Base-by-base conservation (phyloP, 2,797 vertebrate species). In the Lemur catta region DNA sequence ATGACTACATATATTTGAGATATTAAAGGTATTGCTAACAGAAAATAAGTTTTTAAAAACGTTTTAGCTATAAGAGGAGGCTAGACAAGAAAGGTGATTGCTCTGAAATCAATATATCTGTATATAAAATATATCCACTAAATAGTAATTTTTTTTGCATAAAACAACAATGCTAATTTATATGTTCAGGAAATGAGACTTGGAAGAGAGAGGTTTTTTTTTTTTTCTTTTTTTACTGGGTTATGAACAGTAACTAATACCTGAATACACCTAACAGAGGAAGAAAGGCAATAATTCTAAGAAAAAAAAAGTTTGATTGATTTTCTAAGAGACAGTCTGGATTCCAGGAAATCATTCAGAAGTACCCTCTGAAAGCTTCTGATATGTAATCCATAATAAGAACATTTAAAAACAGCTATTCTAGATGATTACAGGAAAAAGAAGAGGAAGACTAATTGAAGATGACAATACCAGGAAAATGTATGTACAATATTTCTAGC, bases 301-400 rank as follows among this genome's bases (percentile, higher is more conserved):
- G 43, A 87, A 72, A 65, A 43, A n/a, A 35, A 38, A 28, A 22
- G 17, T 48, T 71, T 20, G 59, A n/a, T 57, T 81, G 57, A 90
- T 69, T 87, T 94, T 89, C 59, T 96, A 35, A 84, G 65, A 95
- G 20, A 33, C 24, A n/a, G 35, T 9, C 46, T 89, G 7, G 10
- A 48, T 85, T 96, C 61, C 24, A 79, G 61, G 65, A 92, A 91
- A 80, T 80, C 76, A 89, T 72, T 93, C 41, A 72, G 86, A 94
- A 20, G 4, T 71, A 87, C 7, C 2, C 18, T 71, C 15, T 61
- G 26, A 87, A 95, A 95, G 6, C 11, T 84, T 87, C 20, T 87
- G 52, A 85, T 74, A 41, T 8, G 52, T 65, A 92, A 88, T 84
- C 35, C 35, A 74, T 72, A 87, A 88, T 52, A 79, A 95, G 33